Evolutionary conservation across 1,140 invertebrate species (phyloP), one percentile per base, ranked within the genome.

Genomic region (Scaptomyza graminum): DNA sequence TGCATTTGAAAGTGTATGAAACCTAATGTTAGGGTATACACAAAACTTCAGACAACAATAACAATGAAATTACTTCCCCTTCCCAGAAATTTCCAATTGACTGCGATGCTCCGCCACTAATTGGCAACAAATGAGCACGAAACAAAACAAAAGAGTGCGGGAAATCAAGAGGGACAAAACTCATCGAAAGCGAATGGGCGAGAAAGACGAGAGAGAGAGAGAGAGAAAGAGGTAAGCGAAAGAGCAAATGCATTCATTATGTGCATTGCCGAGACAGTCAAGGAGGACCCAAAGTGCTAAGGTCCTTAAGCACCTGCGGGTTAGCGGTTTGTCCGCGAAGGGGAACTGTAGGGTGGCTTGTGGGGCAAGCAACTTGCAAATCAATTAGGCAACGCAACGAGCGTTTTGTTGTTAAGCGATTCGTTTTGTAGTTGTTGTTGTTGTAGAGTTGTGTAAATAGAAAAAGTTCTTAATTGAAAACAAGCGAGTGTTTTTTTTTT

Each of bases 101-200:
- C 83, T 83, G 79, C 84, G 84, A 81, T 89, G 75, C 66, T 82
- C 79, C 72, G 74, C 83, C 88, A 88, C 84, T 88, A 88, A 88
- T 88, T 88, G 83, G 75, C 83, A 88, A 88, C 83, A 88, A 88
- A 88, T 88, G 83, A 88, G 83, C 76, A 79, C 83, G 76, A 74
- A 71, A 66, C 60, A 61, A 56, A 60, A 60, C 50, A 55, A 66
- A 63, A 62, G 46, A 18, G 46, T 41, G 12, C 16, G 31, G n/a
- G 28, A 22, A 41, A 22, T 18, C 12, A 60, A 47, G 18, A 44
- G 22, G 5, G 54, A 46, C 1, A 25, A 18, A 9, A 43, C 8
- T 56, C 39, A 8, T 5, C 0, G 44, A 46, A 31, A 13, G 39
- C 22, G 6, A 57, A 4, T 31, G 44, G 28, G n/a, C 28, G 13